Percentiles rank a stretch among this genome's conserved stretches.
These are phyloP conservation scores for Apis florea DNA, from an alignment of 1,140 invertebrate species.

Conservation along the genomic window DNA sequence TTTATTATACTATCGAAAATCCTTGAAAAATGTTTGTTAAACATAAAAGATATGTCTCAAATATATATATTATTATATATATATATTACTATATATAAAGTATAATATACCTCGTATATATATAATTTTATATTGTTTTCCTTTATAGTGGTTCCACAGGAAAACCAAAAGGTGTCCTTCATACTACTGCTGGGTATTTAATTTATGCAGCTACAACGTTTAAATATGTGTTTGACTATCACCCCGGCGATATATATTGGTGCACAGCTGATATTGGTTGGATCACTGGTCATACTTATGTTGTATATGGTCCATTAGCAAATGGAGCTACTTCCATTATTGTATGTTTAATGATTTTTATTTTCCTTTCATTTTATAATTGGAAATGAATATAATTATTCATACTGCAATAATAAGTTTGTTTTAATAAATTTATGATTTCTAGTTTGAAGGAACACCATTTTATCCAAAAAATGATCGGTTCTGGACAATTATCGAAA, in stretches of 20 bases:
- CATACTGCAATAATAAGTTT: neutral
- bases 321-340: constrained; percentile 96
- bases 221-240: constrained; percentile 97
- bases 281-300: constrained; percentile 98
- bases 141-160: constrained; percentile 94
- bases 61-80: too few relatives aligned
- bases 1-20: too few relatives aligned
- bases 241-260: constrained; percentile 95
- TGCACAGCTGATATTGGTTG: constrained; percentile 99
- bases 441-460: constrained; percentile 97
- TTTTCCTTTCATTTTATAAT: too few relatives aligned
- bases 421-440: constrained; percentile 1
- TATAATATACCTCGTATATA: too few relatives aligned
- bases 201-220: constrained; percentile 94
- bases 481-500: constrained; percentile 95
- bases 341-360: constrained; percentile 80
- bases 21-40: too few relatives aligned
- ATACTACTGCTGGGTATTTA: constrained; percentile 96
- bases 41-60: too few relatives aligned
- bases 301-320: constrained; percentile 95
- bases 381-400: neutral
- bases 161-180: constrained; percentile 98
- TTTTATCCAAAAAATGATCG: constrained; percentile 94
- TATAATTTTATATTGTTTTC: neutral
- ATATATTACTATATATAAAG: too few relatives aligned